Evolutionary conservation across 2,113 vertebrate genomes (phyloP).

Genomic region (Sapayoa aenigma): DNA sequence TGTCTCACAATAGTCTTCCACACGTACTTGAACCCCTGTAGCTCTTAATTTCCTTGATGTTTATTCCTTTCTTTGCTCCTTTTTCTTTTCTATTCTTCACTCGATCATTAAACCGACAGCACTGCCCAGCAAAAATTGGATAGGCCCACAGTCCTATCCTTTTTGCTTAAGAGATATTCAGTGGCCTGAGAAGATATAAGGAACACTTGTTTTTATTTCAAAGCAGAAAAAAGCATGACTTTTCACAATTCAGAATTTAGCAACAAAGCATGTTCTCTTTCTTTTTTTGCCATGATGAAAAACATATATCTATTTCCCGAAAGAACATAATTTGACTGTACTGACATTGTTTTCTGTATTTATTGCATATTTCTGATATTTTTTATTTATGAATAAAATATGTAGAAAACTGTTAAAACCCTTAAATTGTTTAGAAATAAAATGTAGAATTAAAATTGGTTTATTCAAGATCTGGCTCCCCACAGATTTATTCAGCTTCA

Average conservation of each 20-base stretch:
- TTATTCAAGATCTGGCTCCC: not conserved
- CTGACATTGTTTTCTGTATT: not conserved
- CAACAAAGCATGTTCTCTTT: accelerated
- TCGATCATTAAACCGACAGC: not conserved
- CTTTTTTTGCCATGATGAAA: not conserved
- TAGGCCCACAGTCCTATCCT: not conserved
- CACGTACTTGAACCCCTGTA: not conserved
- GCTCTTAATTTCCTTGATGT: not conserved
- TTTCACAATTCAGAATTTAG: not conserved
- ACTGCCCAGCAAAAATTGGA: not conserved
- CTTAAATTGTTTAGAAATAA: not conserved
- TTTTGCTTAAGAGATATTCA: not conserved
- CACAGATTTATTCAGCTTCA: not conserved
- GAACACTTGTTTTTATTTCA: not conserved
- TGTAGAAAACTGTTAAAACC: not conserved
- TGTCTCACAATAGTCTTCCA: not conserved
- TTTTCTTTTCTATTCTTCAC: not conserved
- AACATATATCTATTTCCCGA: accelerated
- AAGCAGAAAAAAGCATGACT: not conserved
- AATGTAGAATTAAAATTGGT: not conserved
- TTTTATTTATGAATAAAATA: not conserved
- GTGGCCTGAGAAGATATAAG: not conserved
- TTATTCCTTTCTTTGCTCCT: not conserved
- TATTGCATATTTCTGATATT: not conserved
- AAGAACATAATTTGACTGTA: not conserved